Evolutionary conservation across 2,797 vertebrate genomes (phyloP).

Genomic region (Scleropages formosus): DNA sequence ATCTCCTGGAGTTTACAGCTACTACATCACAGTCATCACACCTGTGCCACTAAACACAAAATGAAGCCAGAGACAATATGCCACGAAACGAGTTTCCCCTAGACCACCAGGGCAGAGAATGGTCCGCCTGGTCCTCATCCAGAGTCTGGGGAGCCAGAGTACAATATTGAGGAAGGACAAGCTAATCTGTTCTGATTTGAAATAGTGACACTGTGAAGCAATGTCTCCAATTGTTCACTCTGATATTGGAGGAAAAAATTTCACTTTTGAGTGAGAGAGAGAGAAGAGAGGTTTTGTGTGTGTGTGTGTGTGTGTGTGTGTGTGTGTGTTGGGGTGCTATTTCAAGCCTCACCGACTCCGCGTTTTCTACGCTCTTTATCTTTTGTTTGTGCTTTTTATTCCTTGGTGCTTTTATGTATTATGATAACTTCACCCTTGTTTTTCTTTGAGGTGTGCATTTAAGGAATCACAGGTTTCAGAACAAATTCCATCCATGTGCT

Average conservation of each 20-base stretch:
- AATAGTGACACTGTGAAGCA: slow-evolving; percentile 66
- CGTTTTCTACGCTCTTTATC: slow-evolving; percentile 57
- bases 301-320: slow-evolving; percentile 47
- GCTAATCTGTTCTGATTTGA: slow-evolving; percentile 75
- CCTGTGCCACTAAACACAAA: slow-evolving; percentile 59
- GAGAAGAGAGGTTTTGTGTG: slow-evolving; percentile 42
- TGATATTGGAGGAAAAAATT: slow-evolving; percentile 62
- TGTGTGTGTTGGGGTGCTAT: slow-evolving; percentile 66
- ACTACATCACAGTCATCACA: slow-evolving; percentile 54
- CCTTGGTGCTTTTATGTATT: slow-evolving; percentile 32
- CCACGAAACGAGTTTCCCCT: slow-evolving; percentile 53
- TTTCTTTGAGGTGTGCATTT: slow-evolving; percentile 50
- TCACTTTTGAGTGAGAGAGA: slow-evolving; percentile 51
- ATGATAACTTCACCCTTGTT: slow-evolving; percentile 56
- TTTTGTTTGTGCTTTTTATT: slow-evolving; percentile 35
- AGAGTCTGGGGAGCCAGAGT: slow-evolving; percentile 44
- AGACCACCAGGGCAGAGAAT: slow-evolving; percentile 47
- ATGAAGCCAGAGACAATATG: slow-evolving; percentile 64
- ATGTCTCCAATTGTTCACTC: slow-evolving; percentile 67
- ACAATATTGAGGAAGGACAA: slow-evolving; percentile 66
- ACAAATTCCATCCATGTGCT: slow-evolving; percentile 54
- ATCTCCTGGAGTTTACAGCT: slow-evolving; percentile 48
- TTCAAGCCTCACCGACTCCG: slow-evolving; percentile 66
- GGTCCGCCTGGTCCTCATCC: slow-evolving; percentile 50
- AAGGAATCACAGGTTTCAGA: slow-evolving; percentile 48